A percentile compares a stretch with the other conserved stretches of the same genome.
These are phyloP conservation scores for Steinernema feltiae DNA, from an alignment of 1,140 invertebrate species.

Conservation along the genomic window DNA sequence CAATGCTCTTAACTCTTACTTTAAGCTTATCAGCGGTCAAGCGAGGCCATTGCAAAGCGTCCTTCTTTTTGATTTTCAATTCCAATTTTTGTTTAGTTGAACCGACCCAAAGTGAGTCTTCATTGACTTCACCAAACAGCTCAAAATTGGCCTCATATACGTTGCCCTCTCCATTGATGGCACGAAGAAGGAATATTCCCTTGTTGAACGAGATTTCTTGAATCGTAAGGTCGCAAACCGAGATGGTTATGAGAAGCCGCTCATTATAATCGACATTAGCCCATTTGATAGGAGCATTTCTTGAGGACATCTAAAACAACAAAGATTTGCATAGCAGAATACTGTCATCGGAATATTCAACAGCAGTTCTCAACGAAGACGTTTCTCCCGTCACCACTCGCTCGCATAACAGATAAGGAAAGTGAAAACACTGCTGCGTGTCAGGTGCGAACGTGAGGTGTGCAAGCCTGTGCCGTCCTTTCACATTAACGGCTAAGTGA, in stretches of 20 bases:
- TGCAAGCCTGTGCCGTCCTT: no score
- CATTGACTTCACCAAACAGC: not conserved
- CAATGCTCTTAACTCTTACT: not conserved
- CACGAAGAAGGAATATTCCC: not conserved
- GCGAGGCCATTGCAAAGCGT: not conserved
- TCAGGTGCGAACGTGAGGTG: no score
- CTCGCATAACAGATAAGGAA: no score
- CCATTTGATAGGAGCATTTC: not conserved
- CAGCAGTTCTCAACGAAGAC: no score
- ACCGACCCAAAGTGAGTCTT: not conserved
- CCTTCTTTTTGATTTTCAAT: not conserved
- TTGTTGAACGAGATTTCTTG: not conserved
- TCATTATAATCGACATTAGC: not conserved
- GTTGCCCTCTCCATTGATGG: not conserved
- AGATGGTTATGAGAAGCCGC: not conserved
- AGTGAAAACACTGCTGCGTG: no score
- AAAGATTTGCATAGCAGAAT: not conserved
- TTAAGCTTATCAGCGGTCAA: not conserved
- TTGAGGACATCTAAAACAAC: not conserved
- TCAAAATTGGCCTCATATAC: not conserved
- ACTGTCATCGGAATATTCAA: no score
- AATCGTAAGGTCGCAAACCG: not conserved
- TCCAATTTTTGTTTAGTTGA: not conserved
- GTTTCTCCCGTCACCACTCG: no score
- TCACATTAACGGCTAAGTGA: no score